Base-by-base conservation (phyloP, 1,140 invertebrate genomes). In the Trichoplusia ni region DNA sequence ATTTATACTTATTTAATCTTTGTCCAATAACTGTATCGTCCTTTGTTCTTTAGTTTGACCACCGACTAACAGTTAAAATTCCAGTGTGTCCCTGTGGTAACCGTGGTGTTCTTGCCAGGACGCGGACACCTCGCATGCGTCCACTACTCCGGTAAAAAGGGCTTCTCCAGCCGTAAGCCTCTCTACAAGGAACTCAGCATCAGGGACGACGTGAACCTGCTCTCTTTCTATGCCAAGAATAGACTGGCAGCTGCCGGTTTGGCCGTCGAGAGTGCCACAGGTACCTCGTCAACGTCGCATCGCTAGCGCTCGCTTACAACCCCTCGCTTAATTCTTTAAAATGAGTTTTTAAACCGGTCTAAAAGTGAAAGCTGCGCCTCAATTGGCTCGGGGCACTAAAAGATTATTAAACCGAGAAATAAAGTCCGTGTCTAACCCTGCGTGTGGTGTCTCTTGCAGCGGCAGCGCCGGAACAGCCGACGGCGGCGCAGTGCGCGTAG, bases 171-270 rank as follows among this genome's bases (percentile, higher is more conserved):
- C 75, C 93, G 96, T 77, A 93, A 92, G 61, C 92, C 94, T n/a
- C 92, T 94, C 73, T 93, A 92, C 89, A 92, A 93, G 75, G 91
- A 94, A 73, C 92, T 90, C 79, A 93, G 85, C 82, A 86, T 91
- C 84, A 93, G 93, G 81, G 94, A 92, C 81, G 95, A 95, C 88
- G 94, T 96, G 77, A 94, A 94, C 75, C 92, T 95, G 72, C 92
- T 95, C 71, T 95, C 95, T 79, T 95, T 93, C 91, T 95, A 95
- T 87, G 92, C 93, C 81, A 95, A 94, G 91, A 94, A 94, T 84
- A 93, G 94, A 59, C 92, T 93, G 64, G 93, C 93, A 73, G 93
- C 93, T 63, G 91, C 92, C 67, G 90, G 90, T 29, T 70, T 91
- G 71, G 86, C 87, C 72, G 75, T 79, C 72, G 88, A 91, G 67